Conservation (phyloP, 2,888 invertebrate species). For the Spialia ferax region DNA sequence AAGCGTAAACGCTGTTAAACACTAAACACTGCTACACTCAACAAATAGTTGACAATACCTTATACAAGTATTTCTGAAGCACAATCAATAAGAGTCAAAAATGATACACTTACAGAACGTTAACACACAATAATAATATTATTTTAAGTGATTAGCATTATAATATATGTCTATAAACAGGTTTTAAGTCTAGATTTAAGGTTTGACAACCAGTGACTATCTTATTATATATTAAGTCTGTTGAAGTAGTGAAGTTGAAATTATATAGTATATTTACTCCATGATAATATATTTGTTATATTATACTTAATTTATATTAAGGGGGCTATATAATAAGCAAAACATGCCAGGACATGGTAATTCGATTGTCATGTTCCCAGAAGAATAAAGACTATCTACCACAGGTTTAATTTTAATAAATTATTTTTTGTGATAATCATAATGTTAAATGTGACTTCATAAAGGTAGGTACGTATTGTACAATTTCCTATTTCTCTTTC, state of each 20-base stretch:
- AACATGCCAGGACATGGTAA: constrained; percentile 26
- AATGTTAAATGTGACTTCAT: constrained; percentile 33
- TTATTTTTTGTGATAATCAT: constrained; percentile 1
- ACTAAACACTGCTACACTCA: too few species aligned
- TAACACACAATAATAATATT: too few species aligned
- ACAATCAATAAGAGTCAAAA: too few species aligned
- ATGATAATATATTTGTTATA: constrained; percentile 13
- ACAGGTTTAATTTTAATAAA: neutral
- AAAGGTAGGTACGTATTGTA: constrained; percentile 34
- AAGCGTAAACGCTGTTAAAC: too few species aligned
- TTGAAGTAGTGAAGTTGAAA: constrained; percentile 32
- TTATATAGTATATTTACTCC: constrained; percentile 18
- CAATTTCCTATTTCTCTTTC: constrained; percentile 18
- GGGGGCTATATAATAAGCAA: constrained; percentile 19
- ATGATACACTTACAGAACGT: too few species aligned
- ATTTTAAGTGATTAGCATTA: neutral
- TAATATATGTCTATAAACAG: neutral
- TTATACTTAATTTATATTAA: constrained; percentile 14
- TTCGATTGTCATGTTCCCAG: constrained; percentile 7
- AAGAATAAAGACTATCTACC: constrained; percentile 1
- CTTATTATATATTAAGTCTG: constrained; percentile 20
- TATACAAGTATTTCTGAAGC: too few species aligned
- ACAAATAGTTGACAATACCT: too few species aligned
- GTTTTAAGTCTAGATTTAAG: neutral
- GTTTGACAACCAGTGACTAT: neutral